Evolutionary conservation across 2,797 vertebrate genomes (phyloP).

Genomic region (Pseudomugil gertrudae): DNA sequence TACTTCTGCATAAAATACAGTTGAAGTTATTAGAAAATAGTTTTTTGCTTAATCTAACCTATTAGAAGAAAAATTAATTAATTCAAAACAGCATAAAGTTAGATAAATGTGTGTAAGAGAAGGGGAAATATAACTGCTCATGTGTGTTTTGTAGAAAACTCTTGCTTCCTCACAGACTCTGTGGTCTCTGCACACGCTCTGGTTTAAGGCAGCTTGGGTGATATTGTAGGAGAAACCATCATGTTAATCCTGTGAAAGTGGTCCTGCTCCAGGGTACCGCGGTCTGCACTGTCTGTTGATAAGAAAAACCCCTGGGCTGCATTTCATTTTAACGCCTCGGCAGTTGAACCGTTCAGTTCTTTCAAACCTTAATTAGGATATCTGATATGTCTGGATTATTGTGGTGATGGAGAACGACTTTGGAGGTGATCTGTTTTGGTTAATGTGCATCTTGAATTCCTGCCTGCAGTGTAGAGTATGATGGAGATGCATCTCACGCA

Average conservation of each 20-base stretch:
- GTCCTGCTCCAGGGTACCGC: conserved; percentile 32
- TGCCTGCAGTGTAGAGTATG: background rate
- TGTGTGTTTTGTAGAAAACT: background rate
- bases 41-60: too few species aligned
- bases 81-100: too few species aligned
- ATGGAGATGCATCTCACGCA: conserved; percentile 14
- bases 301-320: conserved; percentile 55
- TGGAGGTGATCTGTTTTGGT: conserved; percentile 15
- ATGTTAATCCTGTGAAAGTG: conserved; percentile 54
- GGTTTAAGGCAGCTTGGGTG: conserved; percentile 40
- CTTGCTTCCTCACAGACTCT: background rate
- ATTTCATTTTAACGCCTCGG: conserved; percentile 35
- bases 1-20: background rate
- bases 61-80: too few species aligned
- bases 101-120: too few species aligned
- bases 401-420: conserved; percentile 27
- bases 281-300: conserved; percentile 46
- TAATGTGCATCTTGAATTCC: conserved; percentile 3
- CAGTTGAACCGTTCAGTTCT: conserved; percentile 33
- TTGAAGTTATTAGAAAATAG: background rate
- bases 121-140: background rate
- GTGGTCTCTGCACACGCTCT: conserved; percentile 26
- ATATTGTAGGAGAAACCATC: conserved; percentile 43
- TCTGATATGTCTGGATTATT: conserved; percentile 33
- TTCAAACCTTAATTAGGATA: conserved; percentile 51